A percentile compares a stretch with the other conserved stretches of the same genome.
Conservation (phyloP, 2,888 invertebrate species). For the Zygogramma bicolorata region DNA sequence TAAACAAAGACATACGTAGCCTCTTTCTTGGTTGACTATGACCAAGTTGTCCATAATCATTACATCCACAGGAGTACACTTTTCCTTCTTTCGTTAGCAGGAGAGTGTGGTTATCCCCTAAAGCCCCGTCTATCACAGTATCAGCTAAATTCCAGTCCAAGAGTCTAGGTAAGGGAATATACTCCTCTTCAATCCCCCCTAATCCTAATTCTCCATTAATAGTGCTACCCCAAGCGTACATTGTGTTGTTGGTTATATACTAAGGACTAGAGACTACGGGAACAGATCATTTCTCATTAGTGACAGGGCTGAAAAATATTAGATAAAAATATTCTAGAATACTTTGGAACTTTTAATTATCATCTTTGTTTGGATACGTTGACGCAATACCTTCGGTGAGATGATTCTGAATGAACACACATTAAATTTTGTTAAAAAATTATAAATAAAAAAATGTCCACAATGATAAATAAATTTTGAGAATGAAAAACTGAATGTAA, state of each 20-base stretch:
- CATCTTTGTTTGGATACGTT: neutral
- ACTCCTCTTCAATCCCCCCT: constrained; percentile 81
- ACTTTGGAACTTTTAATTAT: neutral
- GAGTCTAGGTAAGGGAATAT: constrained; percentile 73
- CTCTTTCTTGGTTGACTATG: constrained; percentile 75
- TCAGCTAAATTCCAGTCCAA: constrained; percentile 74
- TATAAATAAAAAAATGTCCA: neutral
- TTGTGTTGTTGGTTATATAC: constrained; percentile 52
- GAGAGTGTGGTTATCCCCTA: constrained; percentile 87
- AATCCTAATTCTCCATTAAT: constrained; percentile 83
- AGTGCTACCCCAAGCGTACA: constrained; percentile 85
- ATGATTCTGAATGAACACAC: neutral
- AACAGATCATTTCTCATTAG: constrained; percentile 28
- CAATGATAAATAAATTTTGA: neutral
- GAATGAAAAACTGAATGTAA: neutral
- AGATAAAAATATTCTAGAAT: constrained; percentile 13
- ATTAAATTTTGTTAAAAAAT: neutral
- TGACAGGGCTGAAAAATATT: constrained; percentile 29
- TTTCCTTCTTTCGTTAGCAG: constrained; percentile 82
- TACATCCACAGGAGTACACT: constrained; percentile 92
- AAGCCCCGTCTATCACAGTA: constrained; percentile 72
- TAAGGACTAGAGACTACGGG: constrained; percentile 14
- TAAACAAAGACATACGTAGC: constrained; percentile 76
- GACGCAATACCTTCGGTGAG: neutral
- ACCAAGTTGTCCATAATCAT: constrained; percentile 93